A percentile compares a stretch with the other conserved stretches of the same genome.
These are phyloP conservation scores for Chaitophorus viminalis DNA, from an alignment of 2,888 invertebrate species.

Conservation along the genomic window DNA sequence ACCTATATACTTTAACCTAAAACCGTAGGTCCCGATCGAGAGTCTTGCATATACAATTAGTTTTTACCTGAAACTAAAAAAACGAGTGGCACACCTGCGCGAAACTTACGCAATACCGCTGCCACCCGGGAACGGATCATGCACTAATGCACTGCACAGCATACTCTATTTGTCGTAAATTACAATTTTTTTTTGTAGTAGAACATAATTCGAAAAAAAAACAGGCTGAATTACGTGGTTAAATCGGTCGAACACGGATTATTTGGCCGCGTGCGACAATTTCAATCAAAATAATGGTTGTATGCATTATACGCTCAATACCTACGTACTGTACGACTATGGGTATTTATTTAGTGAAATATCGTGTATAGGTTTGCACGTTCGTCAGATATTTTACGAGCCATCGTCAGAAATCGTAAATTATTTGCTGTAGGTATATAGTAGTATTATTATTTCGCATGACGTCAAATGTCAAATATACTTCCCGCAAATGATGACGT, in stretches of 20 bases:
- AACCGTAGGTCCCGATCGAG: background rate
- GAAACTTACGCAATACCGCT: constrained; percentile 11
- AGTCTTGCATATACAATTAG: constrained; percentile 8
- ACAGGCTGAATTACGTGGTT: background rate
- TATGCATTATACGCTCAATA: background rate
- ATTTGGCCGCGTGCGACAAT: background rate
- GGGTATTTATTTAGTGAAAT: background rate
- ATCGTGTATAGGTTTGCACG: background rate
- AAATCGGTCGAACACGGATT: background rate
- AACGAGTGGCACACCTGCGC: constrained; percentile 41
- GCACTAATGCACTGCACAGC: background rate
- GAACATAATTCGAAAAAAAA: background rate
- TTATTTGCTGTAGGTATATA: background rate
- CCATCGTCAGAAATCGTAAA: background rate
- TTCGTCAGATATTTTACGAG: background rate
- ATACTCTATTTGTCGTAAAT: background rate
- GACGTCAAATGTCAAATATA: background rate
- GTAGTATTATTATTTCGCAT: background rate
- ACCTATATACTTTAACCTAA: constrained; percentile 2
- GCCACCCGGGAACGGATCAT: background rate
- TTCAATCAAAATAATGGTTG: background rate
- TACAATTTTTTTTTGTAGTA: background rate
- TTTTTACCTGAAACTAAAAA: constrained; percentile 9
- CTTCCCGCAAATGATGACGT: background rate
- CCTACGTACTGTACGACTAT: too few species aligned